Conservation (phyloP, 2,113 vertebrate genomes). For the Choloepus hoffmanni region DNA sequence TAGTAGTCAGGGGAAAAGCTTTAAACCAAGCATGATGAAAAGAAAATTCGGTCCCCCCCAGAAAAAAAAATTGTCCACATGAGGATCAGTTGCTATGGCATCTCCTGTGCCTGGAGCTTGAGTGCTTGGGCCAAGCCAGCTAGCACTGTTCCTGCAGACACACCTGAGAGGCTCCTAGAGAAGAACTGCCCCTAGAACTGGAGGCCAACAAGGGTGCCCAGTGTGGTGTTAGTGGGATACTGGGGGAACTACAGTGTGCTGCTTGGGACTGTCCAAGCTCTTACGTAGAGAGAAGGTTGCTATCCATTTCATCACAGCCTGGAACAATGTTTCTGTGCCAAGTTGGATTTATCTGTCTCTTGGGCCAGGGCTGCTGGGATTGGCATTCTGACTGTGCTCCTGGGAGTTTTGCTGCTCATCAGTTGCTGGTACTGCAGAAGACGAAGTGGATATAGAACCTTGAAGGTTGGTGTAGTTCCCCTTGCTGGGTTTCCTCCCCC, state of each 20-base stretch:
- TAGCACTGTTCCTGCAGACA: neutral
- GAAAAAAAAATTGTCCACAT: neutral
- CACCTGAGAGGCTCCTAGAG: neutral
- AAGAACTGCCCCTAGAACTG: neutral
- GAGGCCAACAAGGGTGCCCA: neutral
- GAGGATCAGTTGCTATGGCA: neutral
- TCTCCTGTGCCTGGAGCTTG: neutral
- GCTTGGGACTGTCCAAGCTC: neutral
- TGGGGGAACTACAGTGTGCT: neutral
- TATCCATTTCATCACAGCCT: neutral
- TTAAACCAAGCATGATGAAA: neutral
- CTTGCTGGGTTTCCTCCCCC: neutral
- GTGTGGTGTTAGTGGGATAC: neutral
- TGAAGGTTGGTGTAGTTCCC: constrained; percentile 87
- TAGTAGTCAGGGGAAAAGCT: neutral
- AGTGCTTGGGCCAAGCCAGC: neutral
- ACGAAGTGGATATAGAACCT: constrained; percentile 92
- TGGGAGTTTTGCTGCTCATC: constrained; percentile 91
- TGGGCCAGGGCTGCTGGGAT: constrained; percentile 92
- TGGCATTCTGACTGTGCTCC: constrained; percentile 91
- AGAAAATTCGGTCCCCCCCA: neutral
- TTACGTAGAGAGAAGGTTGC: neutral
- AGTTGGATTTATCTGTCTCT: constrained; percentile 56
- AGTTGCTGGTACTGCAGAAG: constrained; percentile 95
- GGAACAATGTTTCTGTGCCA: neutral